phyloP scores from a whole-genome alignment of 1,140 invertebrate species.

The Drosophila navojoa region DNA sequence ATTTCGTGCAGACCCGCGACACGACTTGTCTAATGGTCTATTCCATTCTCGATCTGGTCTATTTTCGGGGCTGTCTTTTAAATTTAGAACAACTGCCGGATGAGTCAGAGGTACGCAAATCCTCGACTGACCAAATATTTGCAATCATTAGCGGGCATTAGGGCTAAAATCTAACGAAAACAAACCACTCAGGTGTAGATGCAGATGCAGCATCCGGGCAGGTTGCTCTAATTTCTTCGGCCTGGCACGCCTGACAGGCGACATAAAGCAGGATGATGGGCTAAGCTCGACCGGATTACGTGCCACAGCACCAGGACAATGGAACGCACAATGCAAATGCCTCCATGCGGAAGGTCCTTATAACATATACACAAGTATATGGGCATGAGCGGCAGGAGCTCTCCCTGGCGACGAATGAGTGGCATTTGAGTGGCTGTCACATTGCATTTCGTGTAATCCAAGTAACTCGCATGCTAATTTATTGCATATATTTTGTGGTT shows the following conservation, averaged over 20 bases:
- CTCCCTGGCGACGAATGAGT: not conserved
- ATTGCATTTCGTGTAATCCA: slow-evolving; percentile 55
- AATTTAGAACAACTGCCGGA: slow-evolving; percentile 53
- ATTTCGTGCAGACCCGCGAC: slow-evolving; percentile 59
- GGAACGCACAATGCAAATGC: slow-evolving; percentile 21
- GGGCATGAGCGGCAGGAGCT: slow-evolving; percentile 20
- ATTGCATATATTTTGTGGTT: slow-evolving; percentile 57
- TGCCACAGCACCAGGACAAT: slow-evolving; percentile 26
- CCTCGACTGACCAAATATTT: slow-evolving; percentile 66
- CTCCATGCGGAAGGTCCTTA: slow-evolving; percentile 11
- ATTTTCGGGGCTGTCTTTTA: slow-evolving; percentile 56
- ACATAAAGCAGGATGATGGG: slow-evolving; percentile 72
- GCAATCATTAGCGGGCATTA: slow-evolving; percentile 72
- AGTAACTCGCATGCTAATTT: slow-evolving; percentile 66
- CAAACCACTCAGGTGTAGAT: slow-evolving; percentile 7
- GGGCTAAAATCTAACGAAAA: slow-evolving; percentile 47
- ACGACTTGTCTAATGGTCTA: slow-evolving; percentile 24
- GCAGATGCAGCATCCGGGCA: slow-evolving; percentile 31
- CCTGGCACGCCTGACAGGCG: slow-evolving; percentile 52
- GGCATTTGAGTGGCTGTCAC: slow-evolving; percentile 8
- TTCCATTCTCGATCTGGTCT: slow-evolving; percentile 15
- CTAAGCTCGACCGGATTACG: slow-evolving; percentile 69
- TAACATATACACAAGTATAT: not conserved
- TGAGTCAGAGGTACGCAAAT: slow-evolving; percentile 65
- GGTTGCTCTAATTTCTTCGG: slow-evolving; percentile 72